Evolutionary conservation across 2,113 vertebrate genomes (phyloP), one percentile per base, ranked within the genome.

Genomic region (Myxocyprinus asiaticus): DNA sequence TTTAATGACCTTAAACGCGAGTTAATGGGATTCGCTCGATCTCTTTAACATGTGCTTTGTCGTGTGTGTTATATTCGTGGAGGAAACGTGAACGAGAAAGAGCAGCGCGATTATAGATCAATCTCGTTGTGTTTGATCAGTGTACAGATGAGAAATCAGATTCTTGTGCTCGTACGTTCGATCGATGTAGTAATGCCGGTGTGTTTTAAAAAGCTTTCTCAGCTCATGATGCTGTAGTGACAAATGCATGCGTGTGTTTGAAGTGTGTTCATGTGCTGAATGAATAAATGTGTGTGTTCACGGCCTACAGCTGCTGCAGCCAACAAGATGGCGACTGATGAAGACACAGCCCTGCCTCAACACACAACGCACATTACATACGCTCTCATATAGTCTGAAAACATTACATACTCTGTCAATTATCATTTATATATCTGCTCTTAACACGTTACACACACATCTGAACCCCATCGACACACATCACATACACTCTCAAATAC

Each of bases 261-360:
- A 70, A 47, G 47, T 62, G 59, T 51, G 72, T 63, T 62, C 3
- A 11, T 58, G 17, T 14, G 83, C 88, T 92, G 89, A 92, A 93
- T 91, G 92, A 86, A n/a, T n/a, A n/a, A n/a, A 87, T 90, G 91
- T 88, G 91, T 93, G 90, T 92, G 90, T 91, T 89, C 89, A 67
- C 86, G 86, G 91, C 88, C 92, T 89, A 83, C 85, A 90, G 92
- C 92, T 93, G 91, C 92, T 93, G 93, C 92, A 92, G 88, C 88
- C 87, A 91, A 94, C 93, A 94, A 94, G 93, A 94, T 94, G 93
- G 93, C 93, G 93, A 92, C 92, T 85, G 90, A n/a, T 55, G 74
- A 65, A 76, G 74, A 76, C 73, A 62, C 87, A 91, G 92, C 88
- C 86, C 88, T 89, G 88, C 87, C 87, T 61, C 88, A 88, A 87